Conservation (phyloP, 2,797 vertebrate species). For the Tolypeutes matacus region DNA sequence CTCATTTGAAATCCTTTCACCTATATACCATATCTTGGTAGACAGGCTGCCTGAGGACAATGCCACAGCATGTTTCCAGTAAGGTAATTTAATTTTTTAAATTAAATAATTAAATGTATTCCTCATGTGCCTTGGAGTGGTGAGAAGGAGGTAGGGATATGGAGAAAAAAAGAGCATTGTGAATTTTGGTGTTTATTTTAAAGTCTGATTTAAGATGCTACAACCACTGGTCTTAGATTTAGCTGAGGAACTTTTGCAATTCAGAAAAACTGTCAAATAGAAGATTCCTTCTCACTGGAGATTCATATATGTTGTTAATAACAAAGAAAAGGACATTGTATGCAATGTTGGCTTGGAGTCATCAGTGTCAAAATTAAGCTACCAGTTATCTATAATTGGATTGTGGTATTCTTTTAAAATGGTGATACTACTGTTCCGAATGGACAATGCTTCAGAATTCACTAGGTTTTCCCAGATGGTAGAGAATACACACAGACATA, state of each 20-base stretch:
- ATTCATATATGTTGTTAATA: neutral
- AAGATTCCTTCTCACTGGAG: neutral
- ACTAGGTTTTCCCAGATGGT: neutral
- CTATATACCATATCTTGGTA: slow-evolving; percentile 14
- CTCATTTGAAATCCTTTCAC: slow-evolving; percentile 51
- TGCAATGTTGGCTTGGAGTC: neutral
- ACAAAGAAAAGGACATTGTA: neutral
- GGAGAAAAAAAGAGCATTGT: neutral
- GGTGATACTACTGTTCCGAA: neutral
- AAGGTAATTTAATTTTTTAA: slow-evolving; percentile 72
- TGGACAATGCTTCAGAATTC: slow-evolving; percentile 5
- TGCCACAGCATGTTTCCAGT: slow-evolving; percentile 41
- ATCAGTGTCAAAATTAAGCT: neutral
- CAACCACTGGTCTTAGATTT: neutral
- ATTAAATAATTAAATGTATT: slow-evolving; percentile 77
- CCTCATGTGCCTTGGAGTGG: slow-evolving; percentile 39
- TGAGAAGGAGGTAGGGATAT: neutral
- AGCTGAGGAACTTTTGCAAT: neutral
- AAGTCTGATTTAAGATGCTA: neutral
- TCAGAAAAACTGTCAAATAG: slow-evolving; percentile 35
- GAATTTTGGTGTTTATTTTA: slow-evolving; percentile 45
- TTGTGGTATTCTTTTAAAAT: neutral
- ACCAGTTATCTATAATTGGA: neutral
- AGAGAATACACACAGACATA: neutral
- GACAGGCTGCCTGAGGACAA: slow-evolving; percentile 17